phyloP scores from a whole-genome alignment of 2,113 vertebrate species.

The Alectura lathami region DNA sequence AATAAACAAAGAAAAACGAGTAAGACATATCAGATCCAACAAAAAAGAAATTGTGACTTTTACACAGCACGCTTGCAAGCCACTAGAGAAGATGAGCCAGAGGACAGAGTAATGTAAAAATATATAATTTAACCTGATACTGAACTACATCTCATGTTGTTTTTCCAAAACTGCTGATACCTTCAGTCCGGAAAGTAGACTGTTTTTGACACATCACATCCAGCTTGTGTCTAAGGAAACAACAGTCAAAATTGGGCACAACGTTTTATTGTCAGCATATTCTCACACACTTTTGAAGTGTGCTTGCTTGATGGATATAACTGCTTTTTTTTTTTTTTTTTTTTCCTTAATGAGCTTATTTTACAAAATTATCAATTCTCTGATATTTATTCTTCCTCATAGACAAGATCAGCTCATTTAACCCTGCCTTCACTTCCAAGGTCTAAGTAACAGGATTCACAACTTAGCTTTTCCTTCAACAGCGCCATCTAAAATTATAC shows the following conservation, averaged over 20 bases:
- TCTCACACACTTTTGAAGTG: background rate
- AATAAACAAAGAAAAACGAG: background rate
- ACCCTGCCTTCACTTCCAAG: slow-evolving; percentile 64
- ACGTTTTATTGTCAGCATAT: background rate
- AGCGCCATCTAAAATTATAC: slow-evolving; percentile 69
- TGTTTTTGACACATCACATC: background rate
- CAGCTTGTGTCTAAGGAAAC: background rate
- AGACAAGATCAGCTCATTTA: slow-evolving; percentile 54
- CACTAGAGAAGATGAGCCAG: background rate
- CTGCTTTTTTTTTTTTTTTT: background rate
- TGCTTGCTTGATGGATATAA: background rate
- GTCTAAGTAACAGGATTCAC: slow-evolving; percentile 66
- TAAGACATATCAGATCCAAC: background rate
- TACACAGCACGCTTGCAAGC: background rate
- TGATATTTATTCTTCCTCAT: slow-evolving; percentile 76
- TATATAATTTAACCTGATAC: background rate
- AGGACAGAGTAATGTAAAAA: slow-evolving; percentile 1
- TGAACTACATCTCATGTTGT: background rate
- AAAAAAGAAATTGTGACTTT: background rate
- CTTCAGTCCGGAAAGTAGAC: background rate
- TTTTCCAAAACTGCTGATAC: background rate
- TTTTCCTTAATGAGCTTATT: slow-evolving; percentile 69
- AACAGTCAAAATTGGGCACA: background rate
- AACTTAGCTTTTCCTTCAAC: slow-evolving; percentile 62
- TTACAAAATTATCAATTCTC: slow-evolving; percentile 71